Conservation (phyloP, 2,888 invertebrate genomes). For the Nesidiocoris tenuis region DNA sequence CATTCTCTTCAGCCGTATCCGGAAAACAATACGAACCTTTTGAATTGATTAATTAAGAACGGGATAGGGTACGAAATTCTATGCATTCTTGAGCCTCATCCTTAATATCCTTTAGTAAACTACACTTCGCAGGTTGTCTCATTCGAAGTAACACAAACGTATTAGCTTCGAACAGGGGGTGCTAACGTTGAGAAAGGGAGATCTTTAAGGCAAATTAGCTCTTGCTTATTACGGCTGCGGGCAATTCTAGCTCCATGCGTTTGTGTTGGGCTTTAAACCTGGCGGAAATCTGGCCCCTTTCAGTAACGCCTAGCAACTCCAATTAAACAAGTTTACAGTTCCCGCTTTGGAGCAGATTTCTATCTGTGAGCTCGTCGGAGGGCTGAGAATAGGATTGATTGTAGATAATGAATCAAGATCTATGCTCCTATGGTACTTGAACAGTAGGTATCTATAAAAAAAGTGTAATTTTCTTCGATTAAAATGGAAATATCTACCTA, state of each 20-base stretch:
- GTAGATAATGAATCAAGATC: neutral
- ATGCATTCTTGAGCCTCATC: too few relatives aligned
- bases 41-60: too few relatives aligned
- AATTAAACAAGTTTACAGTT: slow-evolving; percentile 16
- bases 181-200: neutral
- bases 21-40: too few relatives aligned
- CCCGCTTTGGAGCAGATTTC: neutral
- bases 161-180: neutral
- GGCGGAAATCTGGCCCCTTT: slow-evolving; percentile 6
- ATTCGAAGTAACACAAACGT: neutral
- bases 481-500: too few relatives aligned
- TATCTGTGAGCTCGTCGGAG: neutral
- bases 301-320: slow-evolving; percentile 11
- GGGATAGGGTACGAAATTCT: too few relatives aligned
- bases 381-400: neutral
- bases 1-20: too few relatives aligned
- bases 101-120: too few relatives aligned
- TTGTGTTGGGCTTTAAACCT: neutral
- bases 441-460: too few relatives aligned
- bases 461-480: too few relatives aligned
- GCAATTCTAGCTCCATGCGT: slow-evolving; percentile 4
- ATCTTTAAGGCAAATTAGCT: slow-evolving; percentile 14
- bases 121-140: too few relatives aligned
- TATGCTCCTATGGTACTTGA: too few relatives aligned
- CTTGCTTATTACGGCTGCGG: slow-evolving; percentile 14